phyloP scores from a whole-genome alignment of 1,140 invertebrate genomes.

The Bradynema listronoti region DNA sequence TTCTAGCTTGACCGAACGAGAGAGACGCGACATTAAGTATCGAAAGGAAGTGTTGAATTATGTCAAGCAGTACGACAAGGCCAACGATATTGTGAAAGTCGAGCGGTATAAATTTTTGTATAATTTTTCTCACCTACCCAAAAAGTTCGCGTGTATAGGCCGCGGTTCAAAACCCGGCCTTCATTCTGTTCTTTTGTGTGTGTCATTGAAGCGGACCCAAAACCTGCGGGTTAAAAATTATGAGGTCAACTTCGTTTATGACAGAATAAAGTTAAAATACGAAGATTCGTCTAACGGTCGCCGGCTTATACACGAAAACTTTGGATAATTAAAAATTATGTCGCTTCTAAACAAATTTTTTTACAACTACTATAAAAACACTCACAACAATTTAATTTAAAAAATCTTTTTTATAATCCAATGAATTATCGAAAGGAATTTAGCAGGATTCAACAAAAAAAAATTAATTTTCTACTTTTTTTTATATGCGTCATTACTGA shows the following conservation, averaged over 20 bases:
- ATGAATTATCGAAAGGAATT: no score
- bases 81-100: slow-evolving; percentile 79
- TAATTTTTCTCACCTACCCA: neutral
- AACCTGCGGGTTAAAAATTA: slow-evolving; percentile 6
- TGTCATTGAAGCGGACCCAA: neutral
- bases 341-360: slow-evolving; percentile 13
- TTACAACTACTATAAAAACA: no score
- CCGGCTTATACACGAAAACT: no score
- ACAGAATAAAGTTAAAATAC: neutral
- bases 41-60: slow-evolving; percentile 82
- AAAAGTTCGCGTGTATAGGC: neutral
- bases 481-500: no score
- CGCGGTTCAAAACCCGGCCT: neutral
- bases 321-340: no score
- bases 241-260: slow-evolving; percentile 1
- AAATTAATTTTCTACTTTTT: no score
- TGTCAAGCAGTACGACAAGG: slow-evolving; percentile 89
- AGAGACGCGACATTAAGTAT: slow-evolving; percentile 75
- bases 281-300: no score
- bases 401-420: no score
- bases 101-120: slow-evolving; percentile 69
- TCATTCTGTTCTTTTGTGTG: neutral
- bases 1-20: slow-evolving; percentile 72
- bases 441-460: no score
- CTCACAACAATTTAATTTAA: no score